Base-by-base conservation (phyloP, 1,140 invertebrate genomes). In the Spodoptera frugiperda region DNA sequence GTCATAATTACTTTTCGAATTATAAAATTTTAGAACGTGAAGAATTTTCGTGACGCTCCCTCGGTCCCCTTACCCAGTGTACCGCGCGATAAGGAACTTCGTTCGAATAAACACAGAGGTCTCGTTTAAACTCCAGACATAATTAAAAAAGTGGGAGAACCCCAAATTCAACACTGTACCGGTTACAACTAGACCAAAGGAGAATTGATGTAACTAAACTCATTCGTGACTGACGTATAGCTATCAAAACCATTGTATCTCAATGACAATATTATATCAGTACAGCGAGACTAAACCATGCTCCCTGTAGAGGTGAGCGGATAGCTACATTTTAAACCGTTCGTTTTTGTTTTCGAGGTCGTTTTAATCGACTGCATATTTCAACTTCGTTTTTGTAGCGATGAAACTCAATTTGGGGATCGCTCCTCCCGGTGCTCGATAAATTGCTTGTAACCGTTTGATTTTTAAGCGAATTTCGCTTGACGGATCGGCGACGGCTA, bases 371-470 rank as follows among this genome's bases (percentile, higher is more conserved):
- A 17, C 11, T 25, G 17, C 59, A 63, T 46, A 44, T 63, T 63
- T 63, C 59, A 65, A 10, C 39, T 9, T 48, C 12, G 44, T 49
- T 65, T 65, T 65, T 21, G 61, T 65, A 25, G 6, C 44, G 39
- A 49, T 48, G 44, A 48, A 65, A 65, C 61, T 65, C 61, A 65
- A 65, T 65, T 65, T 44, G 39, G 39, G 10, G 19, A 4, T 21
- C 4, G 17, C 61, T 48, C 17, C 44, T 49, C 44, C 2, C 61
- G 21, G 19, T 19, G 59, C 61, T 65, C 44, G 19, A 65, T 65
- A 46, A 49, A 65, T 65, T 49, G 44, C 61, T 21, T 21, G 61
- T 14, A 65, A 65, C 44, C 17, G 11, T 61, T 44, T 61, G 57
- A 61, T 61, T 61, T 61, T 39, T 61, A 21, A 65, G 19, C 12